Percentiles rank a stretch among this genome's conserved stretches.
Evolutionary conservation across 2,797 vertebrate genomes (phyloP).

Genomic region (Salarias fasciatus): DNA sequence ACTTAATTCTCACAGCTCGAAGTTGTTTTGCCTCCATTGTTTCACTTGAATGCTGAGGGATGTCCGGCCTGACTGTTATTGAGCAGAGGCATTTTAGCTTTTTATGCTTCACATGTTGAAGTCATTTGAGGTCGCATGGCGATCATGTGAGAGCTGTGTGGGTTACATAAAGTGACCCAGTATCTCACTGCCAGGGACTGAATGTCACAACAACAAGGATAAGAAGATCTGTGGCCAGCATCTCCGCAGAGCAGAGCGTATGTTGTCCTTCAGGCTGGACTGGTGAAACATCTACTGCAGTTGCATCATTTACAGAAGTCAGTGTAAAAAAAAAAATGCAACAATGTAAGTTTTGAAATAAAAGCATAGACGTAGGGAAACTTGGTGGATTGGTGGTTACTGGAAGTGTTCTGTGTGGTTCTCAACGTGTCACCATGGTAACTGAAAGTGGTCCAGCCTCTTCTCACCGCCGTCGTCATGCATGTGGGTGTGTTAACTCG

Average conservation of each 20-base stretch:
- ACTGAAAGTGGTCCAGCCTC: too few species aligned
- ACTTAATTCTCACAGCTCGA: too few species aligned
- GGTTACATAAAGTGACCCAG: neutral
- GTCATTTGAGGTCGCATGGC: slow-evolving; percentile 26
- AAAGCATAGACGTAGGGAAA: too few species aligned
- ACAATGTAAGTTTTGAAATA: too few species aligned
- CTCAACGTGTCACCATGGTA: too few species aligned
- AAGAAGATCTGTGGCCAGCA: neutral
- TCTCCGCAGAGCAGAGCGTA: neutral
- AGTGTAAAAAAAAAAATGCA: neutral
- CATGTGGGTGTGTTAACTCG: too few species aligned
- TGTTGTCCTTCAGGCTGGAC: neutral
- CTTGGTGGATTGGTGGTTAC: too few species aligned
- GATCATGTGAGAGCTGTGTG: slow-evolving; percentile 19
- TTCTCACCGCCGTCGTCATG: too few species aligned
- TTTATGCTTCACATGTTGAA: slow-evolving; percentile 6
- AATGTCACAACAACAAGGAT: neutral
- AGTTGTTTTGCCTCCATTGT: neutral
- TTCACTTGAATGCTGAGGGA: neutral
- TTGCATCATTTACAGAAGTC: neutral
- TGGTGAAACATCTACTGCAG: neutral
- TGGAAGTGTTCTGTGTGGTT: too few species aligned
- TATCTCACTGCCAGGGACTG: neutral
- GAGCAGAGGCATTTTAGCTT: neutral
- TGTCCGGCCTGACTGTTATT: neutral